These are phyloP conservation scores for Okamejei kenojei DNA, from an alignment of 2,797 vertebrate genomes.

Conservation along the genomic window DNA sequence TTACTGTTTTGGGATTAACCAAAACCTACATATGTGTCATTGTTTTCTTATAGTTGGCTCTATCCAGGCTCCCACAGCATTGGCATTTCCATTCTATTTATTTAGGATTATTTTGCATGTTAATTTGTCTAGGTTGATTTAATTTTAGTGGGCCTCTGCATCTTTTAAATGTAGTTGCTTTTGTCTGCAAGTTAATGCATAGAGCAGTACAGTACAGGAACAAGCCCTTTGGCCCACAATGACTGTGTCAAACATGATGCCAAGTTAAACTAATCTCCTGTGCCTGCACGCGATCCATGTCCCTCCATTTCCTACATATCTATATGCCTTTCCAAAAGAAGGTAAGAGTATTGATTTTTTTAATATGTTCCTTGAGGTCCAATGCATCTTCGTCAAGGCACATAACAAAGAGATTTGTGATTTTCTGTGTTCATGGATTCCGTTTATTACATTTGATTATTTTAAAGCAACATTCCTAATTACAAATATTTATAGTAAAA, in stretches of 20 bases:
- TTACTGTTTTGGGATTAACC: neutral
- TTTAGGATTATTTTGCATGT: too few relatives aligned
- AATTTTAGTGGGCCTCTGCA: too few relatives aligned
- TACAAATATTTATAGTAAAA: neutral
- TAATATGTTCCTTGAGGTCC: neutral
- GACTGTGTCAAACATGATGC: too few relatives aligned
- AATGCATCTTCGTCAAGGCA: neutral
- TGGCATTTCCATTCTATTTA: neutral
- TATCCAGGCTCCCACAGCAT: neutral
- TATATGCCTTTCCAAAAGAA: too few relatives aligned
- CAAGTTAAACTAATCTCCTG: too few relatives aligned
- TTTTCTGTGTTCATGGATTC: neutral
- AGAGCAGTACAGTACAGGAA: too few relatives aligned
- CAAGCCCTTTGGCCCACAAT: too few relatives aligned
- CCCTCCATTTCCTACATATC: too few relatives aligned
- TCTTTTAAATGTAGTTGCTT: too few relatives aligned
- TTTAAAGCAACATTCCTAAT: neutral
- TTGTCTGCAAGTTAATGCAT: too few relatives aligned
- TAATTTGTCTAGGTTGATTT: too few relatives aligned
- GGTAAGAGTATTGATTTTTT: neutral
- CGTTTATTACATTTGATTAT: neutral
- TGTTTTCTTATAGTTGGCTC: neutral
- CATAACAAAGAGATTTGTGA: neutral
- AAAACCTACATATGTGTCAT: neutral
- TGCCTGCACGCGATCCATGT: too few relatives aligned